Conservation (phyloP, 2,797 vertebrate species). For the Fringilla coelebs region DNA sequence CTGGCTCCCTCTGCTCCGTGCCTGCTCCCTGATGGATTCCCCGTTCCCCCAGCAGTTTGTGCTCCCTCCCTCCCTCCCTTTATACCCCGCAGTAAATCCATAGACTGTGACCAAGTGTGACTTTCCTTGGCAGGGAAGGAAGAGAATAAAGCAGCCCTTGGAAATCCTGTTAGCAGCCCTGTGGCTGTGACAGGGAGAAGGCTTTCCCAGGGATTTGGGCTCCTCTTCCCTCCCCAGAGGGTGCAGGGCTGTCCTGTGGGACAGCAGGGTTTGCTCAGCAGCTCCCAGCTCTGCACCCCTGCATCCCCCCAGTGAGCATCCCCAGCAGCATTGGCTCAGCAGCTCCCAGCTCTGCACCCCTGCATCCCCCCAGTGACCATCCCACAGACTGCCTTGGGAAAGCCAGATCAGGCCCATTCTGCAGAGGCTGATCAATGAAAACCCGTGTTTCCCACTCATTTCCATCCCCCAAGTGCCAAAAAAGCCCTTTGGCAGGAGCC, state of each 20-base stretch:
- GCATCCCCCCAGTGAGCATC: neutral
- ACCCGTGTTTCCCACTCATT: neutral
- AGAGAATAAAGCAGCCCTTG: neutral
- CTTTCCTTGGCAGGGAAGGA: too few relatives aligned
- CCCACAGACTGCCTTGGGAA: neutral
- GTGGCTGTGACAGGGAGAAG: neutral
- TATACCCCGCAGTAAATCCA: neutral
- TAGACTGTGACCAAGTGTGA: neutral
- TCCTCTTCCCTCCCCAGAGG: neutral
- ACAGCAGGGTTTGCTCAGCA: neutral
- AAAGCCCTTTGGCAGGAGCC: neutral
- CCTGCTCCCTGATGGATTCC: neutral
- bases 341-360: neutral
- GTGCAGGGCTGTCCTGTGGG: neutral
- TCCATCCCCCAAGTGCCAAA: neutral
- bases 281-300: neutral
- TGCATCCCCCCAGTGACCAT: neutral
- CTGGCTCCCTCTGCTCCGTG: too few relatives aligned
- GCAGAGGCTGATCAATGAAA: neutral
- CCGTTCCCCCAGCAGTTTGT: neutral
- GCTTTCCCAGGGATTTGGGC: neutral
- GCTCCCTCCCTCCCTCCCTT: neutral
- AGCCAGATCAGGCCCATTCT: fast-evolving
- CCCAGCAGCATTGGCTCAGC: too few relatives aligned
- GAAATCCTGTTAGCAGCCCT: neutral